phyloP scores from a whole-genome alignment of 2,888 invertebrate species.

The Panopea generosa region DNA sequence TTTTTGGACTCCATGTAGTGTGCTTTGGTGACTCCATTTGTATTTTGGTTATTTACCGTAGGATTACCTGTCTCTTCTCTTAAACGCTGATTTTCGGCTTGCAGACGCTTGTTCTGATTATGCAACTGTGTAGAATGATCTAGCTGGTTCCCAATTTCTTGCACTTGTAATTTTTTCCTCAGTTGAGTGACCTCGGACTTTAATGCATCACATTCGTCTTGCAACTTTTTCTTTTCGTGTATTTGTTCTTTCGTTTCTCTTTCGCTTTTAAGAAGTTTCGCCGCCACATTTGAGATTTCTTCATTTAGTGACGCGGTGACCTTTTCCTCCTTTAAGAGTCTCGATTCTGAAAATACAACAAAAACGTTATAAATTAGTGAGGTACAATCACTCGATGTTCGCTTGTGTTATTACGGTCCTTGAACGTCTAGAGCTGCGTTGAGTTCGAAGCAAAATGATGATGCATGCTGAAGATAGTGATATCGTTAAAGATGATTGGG shows the following conservation, averaged over 20 bases:
- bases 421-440: too few species aligned
- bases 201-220: constrained; percentile 28
- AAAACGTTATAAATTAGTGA: neutral
- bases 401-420: too few species aligned
- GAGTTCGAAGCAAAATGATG: too few species aligned
- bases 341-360: constrained; percentile 20
- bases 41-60: constrained; percentile 15
- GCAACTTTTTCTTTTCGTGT: constrained; percentile 23
- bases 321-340: constrained; percentile 26
- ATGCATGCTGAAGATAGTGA: too few species aligned
- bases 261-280: constrained; percentile 21
- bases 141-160: constrained; percentile 31
- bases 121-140: constrained; percentile 24
- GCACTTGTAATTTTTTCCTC: constrained; percentile 39
- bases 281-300: constrained; percentile 12
- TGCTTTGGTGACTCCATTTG: constrained; percentile 28
- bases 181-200: constrained; percentile 39
- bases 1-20: constrained; percentile 24
- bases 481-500: too few species aligned
- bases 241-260: constrained; percentile 26
- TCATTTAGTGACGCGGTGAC: constrained; percentile 13
- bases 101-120: constrained; percentile 47
- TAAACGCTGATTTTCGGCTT: constrained; percentile 45
- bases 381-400: neutral
- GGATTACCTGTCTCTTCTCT: constrained; percentile 39